Percentiles rank a stretch among this genome's conserved stretches.
phyloP scores from a whole-genome alignment of 2,797 vertebrate genomes.

The Poecilia gillii region DNA sequence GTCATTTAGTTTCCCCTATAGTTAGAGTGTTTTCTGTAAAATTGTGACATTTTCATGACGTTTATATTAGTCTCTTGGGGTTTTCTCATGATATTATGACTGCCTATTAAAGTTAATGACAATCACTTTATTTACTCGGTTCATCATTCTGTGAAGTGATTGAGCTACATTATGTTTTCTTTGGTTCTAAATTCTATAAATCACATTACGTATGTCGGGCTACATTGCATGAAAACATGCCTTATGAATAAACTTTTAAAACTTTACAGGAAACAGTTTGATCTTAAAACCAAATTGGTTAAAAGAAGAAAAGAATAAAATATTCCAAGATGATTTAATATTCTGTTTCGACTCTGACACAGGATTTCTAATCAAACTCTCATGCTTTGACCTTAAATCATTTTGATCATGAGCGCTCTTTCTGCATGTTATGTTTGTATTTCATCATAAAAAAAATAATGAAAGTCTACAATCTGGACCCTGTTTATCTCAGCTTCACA shows the following conservation, averaged over 20 bases:
- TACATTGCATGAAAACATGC: neutral
- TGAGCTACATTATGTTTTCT: neutral
- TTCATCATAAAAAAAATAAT: constrained; percentile 1
- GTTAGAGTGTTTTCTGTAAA: neutral
- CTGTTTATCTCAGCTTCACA: constrained; percentile 25
- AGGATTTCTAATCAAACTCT: neutral
- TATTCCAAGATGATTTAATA: neutral
- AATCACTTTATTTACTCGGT: neutral
- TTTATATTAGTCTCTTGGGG: neutral
- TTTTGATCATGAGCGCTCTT: neutral
- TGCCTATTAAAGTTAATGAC: neutral
- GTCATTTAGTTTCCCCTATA: neutral
- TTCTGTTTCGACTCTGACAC: neutral
- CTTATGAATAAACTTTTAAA: neutral
- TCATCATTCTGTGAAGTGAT: neutral
- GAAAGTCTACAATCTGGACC: constrained; percentile 9
- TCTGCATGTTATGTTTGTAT: neutral
- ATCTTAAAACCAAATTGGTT: neutral
- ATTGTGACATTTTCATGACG: neutral
- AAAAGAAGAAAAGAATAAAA: neutral
- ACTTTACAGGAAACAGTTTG: neutral
- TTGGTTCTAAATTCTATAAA: neutral
- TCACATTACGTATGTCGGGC: neutral
- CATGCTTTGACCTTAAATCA: neutral
- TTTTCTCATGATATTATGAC: neutral